These are phyloP conservation scores for Novumbra hubbsi DNA, from an alignment of 2,797 vertebrate species.

Conservation along the genomic window DNA sequence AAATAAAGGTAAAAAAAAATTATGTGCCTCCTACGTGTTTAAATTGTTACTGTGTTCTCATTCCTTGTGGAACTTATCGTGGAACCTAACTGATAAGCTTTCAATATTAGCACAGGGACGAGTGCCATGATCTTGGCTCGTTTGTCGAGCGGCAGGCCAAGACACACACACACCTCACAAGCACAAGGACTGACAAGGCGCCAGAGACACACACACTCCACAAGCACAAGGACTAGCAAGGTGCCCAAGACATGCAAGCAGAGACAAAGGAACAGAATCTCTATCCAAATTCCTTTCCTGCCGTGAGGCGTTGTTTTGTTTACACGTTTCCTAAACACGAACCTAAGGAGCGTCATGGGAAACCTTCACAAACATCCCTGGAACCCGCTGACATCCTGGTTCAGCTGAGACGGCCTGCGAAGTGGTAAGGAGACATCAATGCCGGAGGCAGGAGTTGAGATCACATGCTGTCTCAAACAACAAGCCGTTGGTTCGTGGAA, in stretches of 20 bases:
- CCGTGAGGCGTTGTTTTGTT: constrained; percentile 55
- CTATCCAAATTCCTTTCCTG: constrained; percentile 18
- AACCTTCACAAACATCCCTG: constrained; percentile 45
- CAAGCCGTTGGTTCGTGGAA: too few relatives aligned
- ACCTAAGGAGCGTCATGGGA: constrained; percentile 34
- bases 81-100: background rate
- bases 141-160: constrained; percentile 8
- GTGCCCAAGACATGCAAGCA: too few relatives aligned
- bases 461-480: too few relatives aligned
- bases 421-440: background rate
- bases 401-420: background rate
- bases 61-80: background rate
- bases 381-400: constrained; percentile 46
- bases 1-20: too few relatives aligned
- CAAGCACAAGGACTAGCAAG: too few relatives aligned
- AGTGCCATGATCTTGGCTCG: constrained; percentile 23
- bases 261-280: too few relatives aligned
- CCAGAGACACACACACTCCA: background rate
- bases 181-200: background rate
- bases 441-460: background rate
- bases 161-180: background rate
- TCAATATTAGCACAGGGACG: constrained; percentile 11
- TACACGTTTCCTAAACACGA: constrained; percentile 48
- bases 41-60: too few relatives aligned
- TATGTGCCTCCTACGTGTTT: too few relatives aligned